Conservation (phyloP, 2,113 vertebrate species). For the Zootoca vivipara region DNA sequence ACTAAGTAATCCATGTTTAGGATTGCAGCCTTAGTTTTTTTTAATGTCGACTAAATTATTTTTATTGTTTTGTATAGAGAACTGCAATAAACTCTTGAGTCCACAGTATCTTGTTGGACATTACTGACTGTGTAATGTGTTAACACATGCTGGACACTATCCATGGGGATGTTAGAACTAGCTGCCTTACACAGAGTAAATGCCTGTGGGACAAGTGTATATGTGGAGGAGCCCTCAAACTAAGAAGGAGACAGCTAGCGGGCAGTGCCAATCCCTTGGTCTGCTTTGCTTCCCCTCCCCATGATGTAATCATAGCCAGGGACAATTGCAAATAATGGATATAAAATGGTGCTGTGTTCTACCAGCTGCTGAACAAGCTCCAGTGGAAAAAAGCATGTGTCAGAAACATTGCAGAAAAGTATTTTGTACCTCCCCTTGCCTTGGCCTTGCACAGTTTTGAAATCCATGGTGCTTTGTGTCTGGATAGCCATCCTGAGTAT, state of each 20-base stretch:
- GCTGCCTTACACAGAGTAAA: background rate
- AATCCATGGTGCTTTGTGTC: too few relatives aligned
- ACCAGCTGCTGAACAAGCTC: background rate
- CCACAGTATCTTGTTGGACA: slow-evolving; percentile 12
- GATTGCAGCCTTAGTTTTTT: background rate
- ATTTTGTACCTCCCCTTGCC: background rate
- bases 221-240: background rate
- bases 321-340: too few relatives aligned
- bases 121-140: slow-evolving; percentile 8
- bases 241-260: background rate
- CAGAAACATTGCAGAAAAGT: background rate
- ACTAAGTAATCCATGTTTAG: background rate
- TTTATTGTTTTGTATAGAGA: slow-evolving; percentile 18
- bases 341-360: background rate
- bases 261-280: too few relatives aligned
- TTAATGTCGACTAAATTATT: background rate
- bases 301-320: too few relatives aligned
- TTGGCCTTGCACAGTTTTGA: too few relatives aligned
- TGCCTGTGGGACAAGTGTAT: background rate
- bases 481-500: too few relatives aligned
- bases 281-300: too few relatives aligned
- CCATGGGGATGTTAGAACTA: too few relatives aligned
- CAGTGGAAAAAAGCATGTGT: background rate
- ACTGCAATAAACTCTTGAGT: slow-evolving; percentile 23
- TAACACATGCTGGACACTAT: background rate